Conservation (phyloP, 2,888 invertebrate species). For the Hofmannophila pseudospretella region DNA sequence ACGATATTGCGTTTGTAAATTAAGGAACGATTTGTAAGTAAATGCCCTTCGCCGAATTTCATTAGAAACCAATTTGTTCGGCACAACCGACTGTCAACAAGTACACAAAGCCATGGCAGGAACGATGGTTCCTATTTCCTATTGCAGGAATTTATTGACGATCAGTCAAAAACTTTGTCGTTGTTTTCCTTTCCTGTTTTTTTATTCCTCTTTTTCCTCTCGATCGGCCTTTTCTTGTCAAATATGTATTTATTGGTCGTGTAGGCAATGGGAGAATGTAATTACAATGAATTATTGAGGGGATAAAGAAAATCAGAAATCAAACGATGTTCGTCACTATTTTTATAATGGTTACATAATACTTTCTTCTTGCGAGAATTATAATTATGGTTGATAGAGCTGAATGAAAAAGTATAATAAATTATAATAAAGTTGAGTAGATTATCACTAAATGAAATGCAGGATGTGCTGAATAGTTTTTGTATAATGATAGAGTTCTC, state of each 20-base stretch:
- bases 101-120: too few relatives aligned
- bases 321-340: too few relatives aligned
- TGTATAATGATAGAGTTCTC: too few relatives aligned
- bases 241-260: slow-evolving; percentile 39
- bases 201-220: slow-evolving; percentile 32
- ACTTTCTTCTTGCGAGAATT: too few relatives aligned
- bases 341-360: too few relatives aligned
- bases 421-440: too few relatives aligned
- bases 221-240: slow-evolving; percentile 29
- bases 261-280: neutral
- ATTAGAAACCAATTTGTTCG: slow-evolving; percentile 5
- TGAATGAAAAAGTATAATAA: too few relatives aligned
- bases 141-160: slow-evolving; percentile 29
- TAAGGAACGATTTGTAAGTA: slow-evolving; percentile 34
- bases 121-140: slow-evolving; percentile 22
- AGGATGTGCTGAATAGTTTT: too few relatives aligned
- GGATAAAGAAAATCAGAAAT: neutral
- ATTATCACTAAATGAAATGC: too few relatives aligned
- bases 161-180: slow-evolving; percentile 47
- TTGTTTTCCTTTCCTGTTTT: slow-evolving; percentile 34
- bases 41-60: slow-evolving; percentile 11
- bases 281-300: neutral
- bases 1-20: slow-evolving; percentile 28
- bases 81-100: slow-evolving; percentile 12
- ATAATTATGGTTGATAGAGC: too few relatives aligned